Evolutionary conservation across 2,113 vertebrate genomes (phyloP).

Genomic region (Nanorana parkeri): DNA sequence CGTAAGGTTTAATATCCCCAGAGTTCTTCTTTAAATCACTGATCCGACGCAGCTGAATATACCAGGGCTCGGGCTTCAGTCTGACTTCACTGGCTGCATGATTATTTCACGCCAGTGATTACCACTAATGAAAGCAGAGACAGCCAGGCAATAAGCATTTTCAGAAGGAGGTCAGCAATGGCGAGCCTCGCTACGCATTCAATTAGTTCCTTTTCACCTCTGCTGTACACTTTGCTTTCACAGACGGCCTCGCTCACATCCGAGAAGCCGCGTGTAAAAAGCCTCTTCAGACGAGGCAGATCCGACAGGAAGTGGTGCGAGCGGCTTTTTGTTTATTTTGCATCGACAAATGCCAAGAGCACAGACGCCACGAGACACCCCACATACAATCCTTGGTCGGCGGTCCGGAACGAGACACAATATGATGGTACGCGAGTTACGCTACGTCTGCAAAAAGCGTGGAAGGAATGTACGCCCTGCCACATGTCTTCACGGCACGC

Average conservation of each 20-base stretch:
- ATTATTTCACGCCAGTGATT: too few relatives aligned
- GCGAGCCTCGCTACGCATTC: too few relatives aligned
- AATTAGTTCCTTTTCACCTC: too few relatives aligned
- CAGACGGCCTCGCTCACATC: background rate
- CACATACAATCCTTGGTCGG: background rate
- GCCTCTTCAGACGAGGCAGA: background rate
- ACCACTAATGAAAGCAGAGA: too few relatives aligned
- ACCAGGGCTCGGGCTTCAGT: too few relatives aligned
- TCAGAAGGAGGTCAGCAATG: too few relatives aligned
- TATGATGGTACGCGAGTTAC: background rate
- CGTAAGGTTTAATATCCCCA: too few relatives aligned
- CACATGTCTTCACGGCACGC: background rate
- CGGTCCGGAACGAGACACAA: conserved; percentile 26
- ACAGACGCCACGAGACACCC: background rate
- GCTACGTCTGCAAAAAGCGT: background rate
- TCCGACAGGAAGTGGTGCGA: background rate
- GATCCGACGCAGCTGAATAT: too few relatives aligned
- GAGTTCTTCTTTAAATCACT: too few relatives aligned
- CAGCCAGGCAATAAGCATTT: too few relatives aligned
- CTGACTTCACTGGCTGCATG: too few relatives aligned
- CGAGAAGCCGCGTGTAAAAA: background rate
- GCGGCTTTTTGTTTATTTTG: background rate
- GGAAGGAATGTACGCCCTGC: background rate
- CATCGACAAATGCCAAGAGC: background rate
- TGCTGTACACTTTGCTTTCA: too few relatives aligned